phyloP scores from a whole-genome alignment of 1,140 invertebrate genomes.

The Drosophila nigrodunni region DNA sequence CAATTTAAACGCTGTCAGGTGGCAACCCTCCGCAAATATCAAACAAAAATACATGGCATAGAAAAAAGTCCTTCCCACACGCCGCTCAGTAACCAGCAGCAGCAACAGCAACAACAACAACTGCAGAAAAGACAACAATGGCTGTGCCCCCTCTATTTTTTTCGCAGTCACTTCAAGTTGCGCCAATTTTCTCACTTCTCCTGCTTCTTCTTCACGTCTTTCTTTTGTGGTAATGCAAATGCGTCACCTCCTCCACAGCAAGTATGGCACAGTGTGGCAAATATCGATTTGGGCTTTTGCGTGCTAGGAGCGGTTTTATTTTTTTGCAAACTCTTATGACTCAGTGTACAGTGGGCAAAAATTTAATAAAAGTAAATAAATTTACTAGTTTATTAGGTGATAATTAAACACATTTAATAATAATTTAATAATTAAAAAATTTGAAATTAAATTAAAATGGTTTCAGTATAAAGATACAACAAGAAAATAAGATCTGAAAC shows the following conservation, averaged over 20 bases:
- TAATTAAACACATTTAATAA: too few species aligned
- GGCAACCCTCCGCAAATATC: slow-evolving; percentile 32
- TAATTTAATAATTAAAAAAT: too few species aligned
- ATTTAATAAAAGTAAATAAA: not conserved
- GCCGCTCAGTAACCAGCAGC: not conserved
- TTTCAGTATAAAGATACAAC: too few species aligned
- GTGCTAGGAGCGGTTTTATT: slow-evolving; percentile 1
- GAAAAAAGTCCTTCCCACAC: not conserved
- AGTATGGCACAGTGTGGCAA: slow-evolving; percentile 40
- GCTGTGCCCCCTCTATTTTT: not conserved
- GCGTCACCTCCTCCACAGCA: slow-evolving; percentile 19
- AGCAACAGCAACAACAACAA: not conserved
- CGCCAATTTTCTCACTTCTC: slow-evolving; percentile 24
- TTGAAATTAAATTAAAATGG: too few species aligned
- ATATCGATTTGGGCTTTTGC: slow-evolving; percentile 36
- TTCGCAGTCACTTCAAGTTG: slow-evolving; percentile 21
- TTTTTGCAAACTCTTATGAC: slow-evolving; percentile 9
- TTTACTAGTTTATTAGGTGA: too few species aligned
- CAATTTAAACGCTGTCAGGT: slow-evolving; percentile 30
- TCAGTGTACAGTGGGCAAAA: not conserved
- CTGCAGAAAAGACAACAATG: slow-evolving; percentile 3
- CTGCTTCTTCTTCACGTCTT: not conserved
- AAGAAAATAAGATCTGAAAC: too few species aligned
- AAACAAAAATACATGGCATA: not conserved
- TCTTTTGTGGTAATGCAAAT: slow-evolving; percentile 21